Percentiles rank a stretch among this genome's conserved stretches.
Evolutionary conservation across 1,140 invertebrate species (phyloP).

Genomic region (Dryas iulia): DNA sequence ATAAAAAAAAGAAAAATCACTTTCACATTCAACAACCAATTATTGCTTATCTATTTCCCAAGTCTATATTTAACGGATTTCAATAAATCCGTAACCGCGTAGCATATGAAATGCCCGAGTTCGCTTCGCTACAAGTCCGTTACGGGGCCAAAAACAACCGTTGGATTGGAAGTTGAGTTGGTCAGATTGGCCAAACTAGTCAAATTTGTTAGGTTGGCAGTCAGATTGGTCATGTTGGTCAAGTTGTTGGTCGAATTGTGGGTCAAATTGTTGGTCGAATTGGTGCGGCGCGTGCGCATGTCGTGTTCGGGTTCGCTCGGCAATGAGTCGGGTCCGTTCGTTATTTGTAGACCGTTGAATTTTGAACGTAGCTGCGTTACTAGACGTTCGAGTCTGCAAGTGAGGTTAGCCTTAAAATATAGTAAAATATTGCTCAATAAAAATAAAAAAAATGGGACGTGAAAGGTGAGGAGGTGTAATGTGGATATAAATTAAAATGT

Average conservation of each 20-base stretch:
- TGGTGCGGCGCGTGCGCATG: conserved; percentile 52
- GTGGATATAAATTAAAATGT: conserved; percentile 4
- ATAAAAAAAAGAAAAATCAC: background rate
- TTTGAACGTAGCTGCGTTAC: conserved; percentile 77
- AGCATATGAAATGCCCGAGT: conserved; percentile 39
- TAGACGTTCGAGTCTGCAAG: conserved; percentile 73
- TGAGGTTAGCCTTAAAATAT: conserved; percentile 45
- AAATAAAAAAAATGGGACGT: background rate
- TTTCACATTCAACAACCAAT: background rate
- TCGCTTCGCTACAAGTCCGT: conserved; percentile 77
- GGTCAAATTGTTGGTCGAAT: conserved; percentile 53
- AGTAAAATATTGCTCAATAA: conserved; percentile 25
- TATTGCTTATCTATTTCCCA: conserved; percentile 17
- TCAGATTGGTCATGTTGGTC: conserved; percentile 19
- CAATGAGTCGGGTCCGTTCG: conserved; percentile 63
- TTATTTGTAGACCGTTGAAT: conserved; percentile 61
- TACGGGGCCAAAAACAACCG: conserved; percentile 74
- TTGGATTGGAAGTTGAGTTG: conserved; percentile 32
- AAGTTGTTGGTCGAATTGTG: conserved; percentile 30
- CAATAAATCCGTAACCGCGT: conserved; percentile 48
- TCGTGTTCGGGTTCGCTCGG: conserved; percentile 65
- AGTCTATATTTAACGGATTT: conserved; percentile 38
- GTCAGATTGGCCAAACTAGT: conserved; percentile 6
- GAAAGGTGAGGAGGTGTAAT: background rate
- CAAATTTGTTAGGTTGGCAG: conserved; percentile 14